Evolutionary conservation across 2,888 invertebrate genomes (phyloP), one percentile per base, ranked within the genome.

Genomic region (Chironomus tentans): DNA sequence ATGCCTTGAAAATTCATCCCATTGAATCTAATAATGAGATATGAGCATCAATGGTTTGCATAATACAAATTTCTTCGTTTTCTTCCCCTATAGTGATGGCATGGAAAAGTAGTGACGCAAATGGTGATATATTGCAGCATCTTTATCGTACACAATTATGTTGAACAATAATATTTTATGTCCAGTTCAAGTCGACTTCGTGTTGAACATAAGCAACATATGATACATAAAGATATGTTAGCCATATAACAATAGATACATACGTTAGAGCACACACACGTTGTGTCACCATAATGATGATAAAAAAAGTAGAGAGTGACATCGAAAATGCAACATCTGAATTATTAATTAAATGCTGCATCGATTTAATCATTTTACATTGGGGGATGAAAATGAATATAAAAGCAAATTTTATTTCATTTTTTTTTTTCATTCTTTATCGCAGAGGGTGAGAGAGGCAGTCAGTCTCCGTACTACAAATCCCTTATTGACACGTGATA

Each of bases 111-210:
- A 38, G 38, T 28, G 68, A 28, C 28, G 68, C 28, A 73, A 73
- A 73, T 73, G 15, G 62, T 73, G 62, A 73, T 28, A 61, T 73
- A 73, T 73, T 73, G 72, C 72, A 73, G 62, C 72, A 62, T 73
- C 72, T 61, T 46, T 73, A 18, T 22, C 46, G 28, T 21, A 18
- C 24, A 62, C 70, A 68, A 38, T 68, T 68, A 68, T 68, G 68
- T 65, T 68, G 62, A n/a, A 28, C 62, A 62, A 73, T 73, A 21
- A 62, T 62, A 62, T 62, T 73, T 73, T 73, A 73, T 50, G 50
- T 71, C 71, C 56, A 56, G 15, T 15, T 56, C 15, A 56, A 56
- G 65, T 65, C 65, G 10, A 24, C 21, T 65, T 24, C 21, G 21
- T 65, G 22, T 65, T 56, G 21, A 48, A 71, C 71, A 71, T 71